Evolutionary conservation across 1,140 invertebrate species (phyloP), one percentile per base, ranked within the genome.

Genomic region (Drosophila littoralis): DNA sequence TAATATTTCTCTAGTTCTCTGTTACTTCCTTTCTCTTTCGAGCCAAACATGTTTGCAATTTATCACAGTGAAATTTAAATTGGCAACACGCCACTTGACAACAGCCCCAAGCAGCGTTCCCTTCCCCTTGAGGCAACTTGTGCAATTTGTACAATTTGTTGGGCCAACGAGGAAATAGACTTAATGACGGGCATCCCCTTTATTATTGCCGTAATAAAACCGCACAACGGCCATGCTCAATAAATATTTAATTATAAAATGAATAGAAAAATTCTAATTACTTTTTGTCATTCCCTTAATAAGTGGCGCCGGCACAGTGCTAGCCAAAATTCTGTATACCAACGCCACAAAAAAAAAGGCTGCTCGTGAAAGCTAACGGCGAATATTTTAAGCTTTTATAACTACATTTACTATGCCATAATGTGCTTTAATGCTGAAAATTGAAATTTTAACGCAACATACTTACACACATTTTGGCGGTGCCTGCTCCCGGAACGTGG

Each of bases 211-310:
- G 55, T 59, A 81, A 57, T 51, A 65, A 65, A 71, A 55, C 63
- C 67, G 58, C 8, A 55, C 45, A 57, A 38, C 33, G 64, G 61
- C 36, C 10, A 42, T 32, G 66, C 76, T 74, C 79, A 82, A 82
- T 86, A 86, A 86, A 86, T 86, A 86, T 86, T 88, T 82, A 86
- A 88, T 79, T 86, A 88, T 72, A 69, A 77, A 65, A 70, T 42
- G 60, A 75, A 60, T 74, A 52, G 38, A 57, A 42, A 72, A 57
- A 72, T 36, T 22, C 63, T 60, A 70, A 76, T 76, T 78, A 79
- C 57, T 66, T 73, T 86, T 86, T 86, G 78, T 81, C 66, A 84
- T 81, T 83, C 74, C 45, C 70, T 63, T 68, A 73, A 68, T 73
- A 68, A 67, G 70, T 60, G 45, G 33, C 15, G 57, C 52, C 59